phyloP scores from a whole-genome alignment of 2,113 vertebrate species.

The Sialia sialis region DNA sequence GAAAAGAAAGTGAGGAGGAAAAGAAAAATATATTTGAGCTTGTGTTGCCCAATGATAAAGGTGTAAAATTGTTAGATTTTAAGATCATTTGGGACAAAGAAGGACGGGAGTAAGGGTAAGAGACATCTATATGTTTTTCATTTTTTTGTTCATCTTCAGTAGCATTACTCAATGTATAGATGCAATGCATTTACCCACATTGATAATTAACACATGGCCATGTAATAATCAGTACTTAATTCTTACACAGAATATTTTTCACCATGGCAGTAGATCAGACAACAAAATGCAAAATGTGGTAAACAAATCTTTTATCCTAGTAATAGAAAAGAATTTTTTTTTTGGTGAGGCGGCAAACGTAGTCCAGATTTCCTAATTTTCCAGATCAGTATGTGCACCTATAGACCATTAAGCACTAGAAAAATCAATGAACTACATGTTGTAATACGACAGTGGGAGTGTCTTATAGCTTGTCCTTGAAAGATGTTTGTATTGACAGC shows the following conservation, averaged over 20 bases:
- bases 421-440: neutral
- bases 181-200: neutral
- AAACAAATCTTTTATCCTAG: neutral
- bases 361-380: neutral
- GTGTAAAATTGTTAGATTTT: neutral
- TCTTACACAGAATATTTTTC: neutral
- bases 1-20: neutral
- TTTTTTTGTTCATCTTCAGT: neutral
- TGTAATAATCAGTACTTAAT: neutral
- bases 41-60: neutral
- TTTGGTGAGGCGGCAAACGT: neutral
- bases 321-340: neutral
- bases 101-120: neutral
- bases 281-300: neutral
- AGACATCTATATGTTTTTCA: neutral
- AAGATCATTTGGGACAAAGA: neutral
- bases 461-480: conserved; percentile 40
- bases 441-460: neutral
- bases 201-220: neutral
- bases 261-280: neutral
- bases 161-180: neutral
- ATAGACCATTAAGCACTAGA: neutral
- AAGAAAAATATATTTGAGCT: neutral
- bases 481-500: conserved; percentile 51
- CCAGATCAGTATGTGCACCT: neutral